These are phyloP conservation scores for Cheumatopsyche charites DNA, from an alignment of 1,140 invertebrate species.

Conservation along the genomic window DNA sequence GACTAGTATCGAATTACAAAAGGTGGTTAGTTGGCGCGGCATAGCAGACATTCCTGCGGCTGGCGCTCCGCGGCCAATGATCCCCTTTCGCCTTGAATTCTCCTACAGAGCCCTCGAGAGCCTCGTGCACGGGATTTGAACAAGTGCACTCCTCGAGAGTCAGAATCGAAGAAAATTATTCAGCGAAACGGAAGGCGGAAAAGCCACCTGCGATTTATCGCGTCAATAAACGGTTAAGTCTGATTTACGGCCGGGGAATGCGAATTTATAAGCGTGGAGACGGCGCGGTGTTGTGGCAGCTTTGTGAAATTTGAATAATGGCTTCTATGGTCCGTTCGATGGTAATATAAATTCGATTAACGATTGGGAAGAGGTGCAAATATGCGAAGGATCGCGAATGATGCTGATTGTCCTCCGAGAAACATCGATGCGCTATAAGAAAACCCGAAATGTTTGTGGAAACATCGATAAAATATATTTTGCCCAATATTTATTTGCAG, in stretches of 20 bases:
- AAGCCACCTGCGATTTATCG: too few species aligned
- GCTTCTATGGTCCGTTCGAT: too few species aligned
- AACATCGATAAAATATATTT: neutral
- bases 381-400: conserved; percentile 5
- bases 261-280: too few species aligned
- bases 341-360: too few species aligned
- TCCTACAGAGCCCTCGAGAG: neutral
- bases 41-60: conserved; percentile 38
- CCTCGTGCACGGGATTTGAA: too few species aligned
- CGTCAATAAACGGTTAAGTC: too few species aligned
- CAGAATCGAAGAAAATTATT: too few species aligned
- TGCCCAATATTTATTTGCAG: neutral
- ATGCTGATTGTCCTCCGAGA: neutral
- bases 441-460: neutral
- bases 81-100: neutral
- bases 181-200: too few species aligned
- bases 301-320: too few species aligned
- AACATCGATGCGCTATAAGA: conserved; percentile 19
- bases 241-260: too few species aligned
- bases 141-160: too few species aligned
- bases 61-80: conserved; percentile 25
- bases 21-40: conserved; percentile 28
- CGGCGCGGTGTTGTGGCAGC: too few species aligned
- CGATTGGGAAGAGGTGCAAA: neutral
- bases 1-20: conserved; percentile 34